Base-by-base conservation (phyloP, 2,888 invertebrate genomes). In the Lacanobia oleracea region DNA sequence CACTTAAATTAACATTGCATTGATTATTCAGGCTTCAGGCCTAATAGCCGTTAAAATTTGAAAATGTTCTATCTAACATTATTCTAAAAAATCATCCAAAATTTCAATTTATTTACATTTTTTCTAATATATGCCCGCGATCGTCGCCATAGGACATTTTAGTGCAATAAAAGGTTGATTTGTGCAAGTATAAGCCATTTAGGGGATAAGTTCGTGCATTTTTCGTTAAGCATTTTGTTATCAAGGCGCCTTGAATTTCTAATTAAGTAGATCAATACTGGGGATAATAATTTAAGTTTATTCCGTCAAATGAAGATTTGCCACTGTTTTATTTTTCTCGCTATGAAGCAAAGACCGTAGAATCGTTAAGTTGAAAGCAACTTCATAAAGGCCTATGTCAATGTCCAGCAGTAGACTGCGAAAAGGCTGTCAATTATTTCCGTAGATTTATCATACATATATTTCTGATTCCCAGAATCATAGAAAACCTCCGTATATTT, bases 51-150 rank as follows among this genome's bases (percentile, higher is more conserved):
- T 45, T 67, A 60, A 67, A 72, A 57, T 67, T 72, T 45, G 10
- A 65, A 62, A 66, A 74, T 50, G 12, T 50, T 61, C 79, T 79
- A 79, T 62, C 76, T 79, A 79, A 53, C 27, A 50, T 63, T 56
- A 79, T 18, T 60, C 62, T 61, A 75, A 79, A 79, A 79, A 79
- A 4, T 54, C 65, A 75, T 79, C 79, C 51, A 75, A 79, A 79
- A 62, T 62, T 65, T 67, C 59, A 7, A 53, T 61, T 74, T 75
- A 73, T 72, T 21, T 69, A 78, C 45, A 53, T 10, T 63, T 50
- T 48, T 61, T 50, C 56, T 64, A 21, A 56, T 40, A 27, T 21
- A 57, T 61, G 14, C 72, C 72, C 66, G 64, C 57, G 21, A 21
- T 21, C 27, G 18, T 51, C n/a, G 51, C 45, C 45, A 12, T 40